Base-by-base conservation (phyloP, 2,113 vertebrate genomes). In the Cephalopterus ornatus region DNA sequence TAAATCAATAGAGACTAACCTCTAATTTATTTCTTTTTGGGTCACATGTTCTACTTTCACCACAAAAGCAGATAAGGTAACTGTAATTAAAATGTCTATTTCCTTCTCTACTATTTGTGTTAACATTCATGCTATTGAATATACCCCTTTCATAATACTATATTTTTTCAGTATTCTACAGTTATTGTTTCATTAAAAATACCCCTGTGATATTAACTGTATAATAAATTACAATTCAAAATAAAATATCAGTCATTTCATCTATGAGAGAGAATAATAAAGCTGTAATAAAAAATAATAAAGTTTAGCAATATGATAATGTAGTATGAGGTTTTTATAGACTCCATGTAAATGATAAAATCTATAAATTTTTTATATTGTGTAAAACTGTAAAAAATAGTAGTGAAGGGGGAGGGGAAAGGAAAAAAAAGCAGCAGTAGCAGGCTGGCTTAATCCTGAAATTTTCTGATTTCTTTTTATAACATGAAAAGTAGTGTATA, bases 151-250 rank as follows among this genome's bases (percentile, higher is more conserved):
- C 71, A 89, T 58, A 91, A 83, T 85, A 83, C 26, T 85, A 5
- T 91, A 85, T 85, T 93, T 96, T 96, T 89, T 88, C 61, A 96
- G 65, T 37, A 88, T 95, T 96, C 72, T 71, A 85, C 59, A 86
- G 94, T 62, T 88, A 92, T 56, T 63, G 74, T 85, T 93, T 95
- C 46, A 52, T 84, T 88, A 71, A 95, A 92, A 93, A 94, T 61
- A 87, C 62, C 95, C 49, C 52, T 35, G 71, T 75, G 91, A 92
- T 92, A 92, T 22, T 88, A 88, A 96, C 59, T 49, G 87, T 49
- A 49, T 67, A 91, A 95, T 95, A 96, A 96, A 95, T 95, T 81
- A 95, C 49, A 88, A 95, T 80, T 82, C 80, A 85, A 95, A 95
- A 95, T 92, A 92, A 93, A 95, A 77, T 55, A 93, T 65, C 86